Conservation (phyloP, 2,888 invertebrate genomes). For the Rhamphomyia laevipes region DNA sequence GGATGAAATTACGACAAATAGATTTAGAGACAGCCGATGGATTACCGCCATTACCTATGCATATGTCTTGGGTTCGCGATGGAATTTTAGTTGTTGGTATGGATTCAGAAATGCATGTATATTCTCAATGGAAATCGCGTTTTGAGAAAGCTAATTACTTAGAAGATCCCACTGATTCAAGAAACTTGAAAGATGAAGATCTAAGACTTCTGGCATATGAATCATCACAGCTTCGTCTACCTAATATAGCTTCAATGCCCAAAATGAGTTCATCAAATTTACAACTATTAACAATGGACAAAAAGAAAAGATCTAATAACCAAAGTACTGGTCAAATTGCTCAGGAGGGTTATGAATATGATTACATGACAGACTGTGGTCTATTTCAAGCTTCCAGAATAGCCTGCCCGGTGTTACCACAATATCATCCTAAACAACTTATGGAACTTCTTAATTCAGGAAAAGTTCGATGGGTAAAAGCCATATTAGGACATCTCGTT, state of each 20-base stretch:
- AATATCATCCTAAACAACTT: slow-evolving; percentile 97
- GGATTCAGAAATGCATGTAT: slow-evolving; percentile 99
- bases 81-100: slow-evolving; percentile 97
- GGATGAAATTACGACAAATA: slow-evolving; percentile 91
- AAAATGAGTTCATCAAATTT: slow-evolving; percentile 75
- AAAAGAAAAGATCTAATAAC: slow-evolving; percentile 46
- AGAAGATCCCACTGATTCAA: slow-evolving; percentile 59
- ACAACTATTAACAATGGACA: slow-evolving; percentile 62
- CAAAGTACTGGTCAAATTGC: slow-evolving; percentile 27
- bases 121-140: slow-evolving; percentile 89
- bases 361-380: slow-evolving; percentile 88
- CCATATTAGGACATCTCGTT: slow-evolving; percentile 92
- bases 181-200: slow-evolving; percentile 61
- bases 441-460: slow-evolving; percentile 98
- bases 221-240: slow-evolving; percentile 52
- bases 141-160: slow-evolving; percentile 38
- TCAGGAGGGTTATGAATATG: slow-evolving; percentile 39
- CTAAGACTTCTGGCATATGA: slow-evolving; percentile 52
- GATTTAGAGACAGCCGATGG: slow-evolving; percentile 90
- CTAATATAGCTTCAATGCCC: slow-evolving; percentile 65
- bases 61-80: slow-evolving; percentile 97
- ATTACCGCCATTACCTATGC: slow-evolving; percentile 92
- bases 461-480: slow-evolving; percentile 95
- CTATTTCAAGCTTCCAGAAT: slow-evolving; percentile 94
- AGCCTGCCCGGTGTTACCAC: slow-evolving; percentile 94